These are phyloP conservation scores for Neuroterus valhalla DNA, from an alignment of 1,140 invertebrate genomes.

Conservation along the genomic window DNA sequence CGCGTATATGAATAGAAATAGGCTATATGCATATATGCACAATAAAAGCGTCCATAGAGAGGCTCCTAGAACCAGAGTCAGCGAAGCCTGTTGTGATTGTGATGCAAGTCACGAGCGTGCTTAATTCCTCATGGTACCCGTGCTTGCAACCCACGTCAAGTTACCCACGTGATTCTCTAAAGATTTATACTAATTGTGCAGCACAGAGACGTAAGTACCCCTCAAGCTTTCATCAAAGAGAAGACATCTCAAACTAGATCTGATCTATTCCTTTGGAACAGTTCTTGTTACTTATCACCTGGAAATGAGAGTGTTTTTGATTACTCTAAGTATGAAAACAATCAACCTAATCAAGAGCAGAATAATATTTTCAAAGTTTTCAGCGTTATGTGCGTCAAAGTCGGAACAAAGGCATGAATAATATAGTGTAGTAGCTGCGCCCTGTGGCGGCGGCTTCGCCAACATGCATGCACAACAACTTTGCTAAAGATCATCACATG, in stretches of 20 bases:
- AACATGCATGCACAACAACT: no score
- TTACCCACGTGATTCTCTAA: slow-evolving; percentile 45
- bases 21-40: slow-evolving; percentile 15
- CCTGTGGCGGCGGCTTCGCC: no score
- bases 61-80: slow-evolving; percentile 30
- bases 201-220: slow-evolving; percentile 39
- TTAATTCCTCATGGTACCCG: slow-evolving; percentile 39
- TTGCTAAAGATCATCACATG: no score
- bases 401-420: no score
- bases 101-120: slow-evolving; percentile 43
- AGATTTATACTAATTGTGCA: slow-evolving; percentile 50
- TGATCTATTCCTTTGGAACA: neutral
- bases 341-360: no score
- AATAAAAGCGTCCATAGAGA: slow-evolving; percentile 24
- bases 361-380: no score
- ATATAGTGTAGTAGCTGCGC: no score
- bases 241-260: slow-evolving; percentile 6
- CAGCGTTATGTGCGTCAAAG: no score
- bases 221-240: slow-evolving; percentile 31
- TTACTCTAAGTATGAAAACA: no score
- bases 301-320: no score
- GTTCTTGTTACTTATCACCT: no score
- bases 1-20: neutral
- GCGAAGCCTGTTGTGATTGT: slow-evolving; percentile 37
- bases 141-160: slow-evolving; percentile 40